Conservation (phyloP, 2,797 vertebrate genomes). For the Poliocrania exsul region DNA sequence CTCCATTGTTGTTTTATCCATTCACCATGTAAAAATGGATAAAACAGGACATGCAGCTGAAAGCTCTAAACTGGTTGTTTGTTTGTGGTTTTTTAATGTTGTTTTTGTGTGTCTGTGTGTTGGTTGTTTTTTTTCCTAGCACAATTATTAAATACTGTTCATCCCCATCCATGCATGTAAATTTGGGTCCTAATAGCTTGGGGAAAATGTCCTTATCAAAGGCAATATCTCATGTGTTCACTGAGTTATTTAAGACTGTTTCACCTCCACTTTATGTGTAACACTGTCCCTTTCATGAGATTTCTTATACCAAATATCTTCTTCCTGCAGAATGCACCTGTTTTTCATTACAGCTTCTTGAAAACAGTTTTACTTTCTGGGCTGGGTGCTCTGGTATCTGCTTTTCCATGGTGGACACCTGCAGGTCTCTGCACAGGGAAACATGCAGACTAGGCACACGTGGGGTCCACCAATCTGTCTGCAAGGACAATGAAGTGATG, state of each 20-base stretch:
- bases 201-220: background rate
- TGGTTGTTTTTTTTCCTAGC: background rate
- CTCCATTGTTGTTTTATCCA: background rate
- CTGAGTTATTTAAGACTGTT: background rate
- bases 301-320: background rate
- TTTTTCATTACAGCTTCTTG: background rate
- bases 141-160: background rate
- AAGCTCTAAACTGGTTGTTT: background rate
- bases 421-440: background rate
- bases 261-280: background rate
- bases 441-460: rapidly evolving
- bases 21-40: background rate
- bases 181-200: background rate
- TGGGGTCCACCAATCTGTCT: rapidly evolving
- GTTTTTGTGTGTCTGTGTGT: no score
- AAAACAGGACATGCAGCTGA: background rate
- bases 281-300: background rate
- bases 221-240: background rate
- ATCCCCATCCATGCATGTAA: background rate
- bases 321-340: background rate
- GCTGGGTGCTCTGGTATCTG: background rate
- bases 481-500: background rate
- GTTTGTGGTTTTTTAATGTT: no score
- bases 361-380: background rate
- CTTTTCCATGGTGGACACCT: background rate